A percentile compares a stretch with the other conserved stretches of the same genome.
These are phyloP conservation scores for Drosophila arizonae DNA, from an alignment of 1,140 invertebrate genomes.

Conservation along the genomic window DNA sequence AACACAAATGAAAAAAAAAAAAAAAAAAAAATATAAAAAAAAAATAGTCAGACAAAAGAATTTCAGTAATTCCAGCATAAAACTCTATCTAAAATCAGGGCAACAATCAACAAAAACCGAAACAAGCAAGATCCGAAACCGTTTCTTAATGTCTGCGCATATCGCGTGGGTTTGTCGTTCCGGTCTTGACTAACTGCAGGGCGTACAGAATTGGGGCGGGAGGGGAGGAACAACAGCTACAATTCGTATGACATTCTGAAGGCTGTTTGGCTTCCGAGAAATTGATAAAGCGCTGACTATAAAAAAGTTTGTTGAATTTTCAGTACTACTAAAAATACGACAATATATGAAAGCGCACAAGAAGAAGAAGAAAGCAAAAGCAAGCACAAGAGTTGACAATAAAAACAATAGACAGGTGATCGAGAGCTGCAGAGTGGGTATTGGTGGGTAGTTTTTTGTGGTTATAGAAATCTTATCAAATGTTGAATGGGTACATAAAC, in stretches of 20 bases:
- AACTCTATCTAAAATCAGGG: slow-evolving; percentile 28
- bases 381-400: slow-evolving; percentile 7
- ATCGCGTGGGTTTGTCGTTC: slow-evolving; percentile 42
- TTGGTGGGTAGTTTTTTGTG: neutral
- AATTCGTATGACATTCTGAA: slow-evolving; percentile 71
- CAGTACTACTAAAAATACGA: slow-evolving; percentile 16
- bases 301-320: slow-evolving; percentile 46
- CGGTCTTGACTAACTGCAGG: slow-evolving; percentile 25
- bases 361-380: neutral
- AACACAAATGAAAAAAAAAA: neutral
- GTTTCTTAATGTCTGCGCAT: slow-evolving; percentile 25
- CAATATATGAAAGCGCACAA: slow-evolving; percentile 4
- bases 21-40: neutral
- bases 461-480: slow-evolving; percentile 48
- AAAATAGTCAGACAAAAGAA: slow-evolving; percentile 20
- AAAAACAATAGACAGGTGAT: slow-evolving; percentile 34
- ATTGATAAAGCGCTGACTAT: slow-evolving; percentile 57
- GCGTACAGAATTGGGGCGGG: neutral
- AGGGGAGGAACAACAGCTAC: slow-evolving; percentile 17
- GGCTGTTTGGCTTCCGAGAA: slow-evolving; percentile 64
- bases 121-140: slow-evolving; percentile 29
- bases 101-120: slow-evolving; percentile 36
- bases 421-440: neutral
- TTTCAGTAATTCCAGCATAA: slow-evolving; percentile 33
- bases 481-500: slow-evolving; percentile 24